Base-by-base conservation (phyloP, 2,113 vertebrate genomes). In the Eptesicus fuscus region DNA sequence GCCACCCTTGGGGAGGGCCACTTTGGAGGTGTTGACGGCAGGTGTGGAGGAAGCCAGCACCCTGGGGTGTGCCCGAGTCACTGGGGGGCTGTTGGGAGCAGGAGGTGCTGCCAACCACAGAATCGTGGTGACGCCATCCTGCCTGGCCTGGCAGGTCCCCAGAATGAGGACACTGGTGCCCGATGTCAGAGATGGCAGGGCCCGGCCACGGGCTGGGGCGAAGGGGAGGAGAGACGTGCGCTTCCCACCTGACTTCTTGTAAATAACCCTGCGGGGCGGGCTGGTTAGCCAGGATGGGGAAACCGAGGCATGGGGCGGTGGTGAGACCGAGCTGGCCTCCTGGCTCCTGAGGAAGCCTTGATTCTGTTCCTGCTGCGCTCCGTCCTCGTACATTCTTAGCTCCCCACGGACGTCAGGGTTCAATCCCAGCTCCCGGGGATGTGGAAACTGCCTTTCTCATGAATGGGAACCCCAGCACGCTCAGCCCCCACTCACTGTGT, bases 261-360 rank as follows among this genome's bases (percentile, higher is more conserved):
- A n/a, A 69, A 70, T 65, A 56, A 63, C 25, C 5, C 47, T n/a
- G 4, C 6, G 0, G 69, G 30, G 37, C 9, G 35, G 42, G 44
- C 37, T n/a, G 22, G 1, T 47, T 28, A 32, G 25, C 53, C 56
- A 35, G n/a, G 42, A 20, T 23, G 35, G 70, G 61, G 73, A 93
- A 92, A 83, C 78, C 37, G 91, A 93, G 88, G 51, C 88, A 89
- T 35, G 6, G 79, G 30, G n/a, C 11, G 1, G 25, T 12, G 9
- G 9, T 0, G 0, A 95, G 63, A 40, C 25, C 4, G 28, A 44
- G 4, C 17, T 0, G 0, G n/a, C 74, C 71, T 94, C 51, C 63
- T 30, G 49, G 35, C 49, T 80, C 37, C 7, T 11, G 8, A 82
- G 40, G 83, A 63, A 16, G 32, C 42, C 53, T 51, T 18, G 30